phyloP scores from a whole-genome alignment of 2,888 invertebrate genomes.

The Periphyllus acericola region DNA sequence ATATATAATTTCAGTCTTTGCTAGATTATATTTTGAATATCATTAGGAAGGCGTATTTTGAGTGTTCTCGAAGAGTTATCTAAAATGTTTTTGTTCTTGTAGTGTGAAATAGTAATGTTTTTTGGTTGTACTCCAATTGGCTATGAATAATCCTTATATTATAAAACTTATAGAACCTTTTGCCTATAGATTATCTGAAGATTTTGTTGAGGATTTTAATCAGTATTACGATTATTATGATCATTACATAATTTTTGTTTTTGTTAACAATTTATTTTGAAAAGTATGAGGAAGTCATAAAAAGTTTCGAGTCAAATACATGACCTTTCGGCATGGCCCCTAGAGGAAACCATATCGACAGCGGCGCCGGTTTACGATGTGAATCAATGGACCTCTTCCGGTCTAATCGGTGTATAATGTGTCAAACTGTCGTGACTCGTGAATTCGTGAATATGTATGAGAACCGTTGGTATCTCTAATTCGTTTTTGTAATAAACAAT shows the following conservation, averaged over 20 bases:
- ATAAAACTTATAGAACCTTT: background rate
- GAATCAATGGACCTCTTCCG: conserved; percentile 51
- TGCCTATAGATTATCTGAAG: background rate
- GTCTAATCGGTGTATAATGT: conserved; percentile 38
- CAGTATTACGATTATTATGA: background rate
- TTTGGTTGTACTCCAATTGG: conserved; percentile 37
- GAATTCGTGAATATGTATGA: conserved; percentile 33
- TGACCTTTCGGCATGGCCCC: conserved; percentile 29
- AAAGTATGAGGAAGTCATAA: background rate
- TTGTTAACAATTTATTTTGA: background rate
- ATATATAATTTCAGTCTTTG: background rate
- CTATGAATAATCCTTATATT: background rate
- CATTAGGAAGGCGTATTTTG: conserved; percentile 10
- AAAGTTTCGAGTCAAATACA: background rate
- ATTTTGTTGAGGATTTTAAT: background rate
- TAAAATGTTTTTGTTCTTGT: background rate
- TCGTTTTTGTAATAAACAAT: conserved; percentile 20
- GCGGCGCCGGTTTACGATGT: conserved; percentile 42
- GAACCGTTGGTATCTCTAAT: conserved; percentile 35
- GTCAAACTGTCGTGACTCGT: background rate
- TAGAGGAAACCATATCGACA: conserved; percentile 21
- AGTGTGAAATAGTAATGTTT: background rate
- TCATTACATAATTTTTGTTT: background rate
- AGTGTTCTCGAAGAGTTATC: background rate
- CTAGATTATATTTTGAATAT: background rate